A percentile compares a stretch with the other conserved stretches of the same genome.
Conservation (phyloP, 2,113 vertebrate genomes). For the Brachirus orientalis region DNA sequence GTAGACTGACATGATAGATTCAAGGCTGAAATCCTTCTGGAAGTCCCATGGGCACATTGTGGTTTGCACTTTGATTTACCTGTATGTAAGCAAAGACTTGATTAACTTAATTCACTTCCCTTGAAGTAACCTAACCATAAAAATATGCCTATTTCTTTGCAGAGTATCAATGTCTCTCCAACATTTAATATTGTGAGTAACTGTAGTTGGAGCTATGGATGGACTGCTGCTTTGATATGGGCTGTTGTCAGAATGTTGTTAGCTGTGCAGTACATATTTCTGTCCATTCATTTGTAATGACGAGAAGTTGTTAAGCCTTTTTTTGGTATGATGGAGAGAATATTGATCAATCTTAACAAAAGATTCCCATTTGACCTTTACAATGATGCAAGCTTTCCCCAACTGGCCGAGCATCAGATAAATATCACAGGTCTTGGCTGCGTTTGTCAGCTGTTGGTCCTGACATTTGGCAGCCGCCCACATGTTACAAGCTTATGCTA, state of each 20-base stretch:
- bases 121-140: background rate
- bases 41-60: too few relatives aligned
- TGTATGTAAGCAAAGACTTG: too few relatives aligned
- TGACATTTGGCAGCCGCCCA: conserved; percentile 64
- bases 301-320: conserved; percentile 23
- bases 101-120: background rate
- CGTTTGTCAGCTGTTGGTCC: conserved; percentile 53
- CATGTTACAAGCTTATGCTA: conserved; percentile 33
- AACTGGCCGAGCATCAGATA: conserved; percentile 52
- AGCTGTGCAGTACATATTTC: conserved; percentile 9
- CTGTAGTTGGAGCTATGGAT: conserved; percentile 40
- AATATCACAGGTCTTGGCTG: conserved; percentile 63
- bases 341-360: conserved; percentile 57
- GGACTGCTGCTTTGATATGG: conserved; percentile 39
- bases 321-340: conserved; percentile 7
- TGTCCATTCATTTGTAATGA: conserved; percentile 31
- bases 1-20: too few relatives aligned
- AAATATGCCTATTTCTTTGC: conserved; percentile 3
- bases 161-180: conserved; percentile 13
- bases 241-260: conserved; percentile 29
- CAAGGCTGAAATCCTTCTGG: too few relatives aligned
- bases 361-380: conserved; percentile 62
- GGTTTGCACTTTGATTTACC: too few relatives aligned
- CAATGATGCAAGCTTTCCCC: conserved; percentile 39
- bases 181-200: conserved; percentile 20